phyloP scores from a whole-genome alignment of 2,888 invertebrate genomes.

The Nomada flava region DNA sequence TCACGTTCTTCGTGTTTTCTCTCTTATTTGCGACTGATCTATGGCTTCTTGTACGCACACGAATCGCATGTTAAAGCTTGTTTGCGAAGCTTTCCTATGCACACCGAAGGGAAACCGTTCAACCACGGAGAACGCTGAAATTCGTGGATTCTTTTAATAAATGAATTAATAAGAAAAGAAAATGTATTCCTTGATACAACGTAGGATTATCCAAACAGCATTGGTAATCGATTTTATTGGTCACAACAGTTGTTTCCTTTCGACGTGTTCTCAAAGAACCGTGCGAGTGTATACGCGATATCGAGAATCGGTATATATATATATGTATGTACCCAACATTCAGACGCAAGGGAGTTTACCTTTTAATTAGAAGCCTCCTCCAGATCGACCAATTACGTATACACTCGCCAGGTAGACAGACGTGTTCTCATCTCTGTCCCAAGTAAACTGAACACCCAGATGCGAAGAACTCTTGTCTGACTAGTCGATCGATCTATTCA shows the following conservation, averaged over 20 bases:
- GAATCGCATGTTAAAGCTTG: slow-evolving; percentile 55
- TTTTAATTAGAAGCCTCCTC: slow-evolving; percentile 48
- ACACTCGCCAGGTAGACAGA: slow-evolving; percentile 55
- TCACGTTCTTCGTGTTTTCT: slow-evolving; percentile 21
- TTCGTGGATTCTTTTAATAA: no score
- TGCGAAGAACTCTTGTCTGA: slow-evolving; percentile 26
- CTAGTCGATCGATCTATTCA: slow-evolving; percentile 12
- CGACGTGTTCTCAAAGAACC: slow-evolving; percentile 10
- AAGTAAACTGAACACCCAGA: slow-evolving; percentile 46
- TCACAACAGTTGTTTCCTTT: slow-evolving; percentile 30
- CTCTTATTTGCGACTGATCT: slow-evolving; percentile 26
- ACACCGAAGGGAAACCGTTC: slow-evolving; percentile 16
- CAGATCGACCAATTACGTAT: slow-evolving; percentile 58
- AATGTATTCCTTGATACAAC: no score
- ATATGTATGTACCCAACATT: slow-evolving; percentile 18
- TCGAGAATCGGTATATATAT: slow-evolving; percentile 20
- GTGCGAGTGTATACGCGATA: slow-evolving; percentile 43
- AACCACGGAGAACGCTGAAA: background rate
- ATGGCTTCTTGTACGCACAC: slow-evolving; percentile 38
- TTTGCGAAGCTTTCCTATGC: background rate
- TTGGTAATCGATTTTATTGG: background rate
- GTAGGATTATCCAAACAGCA: background rate
- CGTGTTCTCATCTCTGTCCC: slow-evolving; percentile 48
- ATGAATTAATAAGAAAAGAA: no score
- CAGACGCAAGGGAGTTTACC: slow-evolving; percentile 44